These are phyloP conservation scores for Takifugu rubripes DNA, from an alignment of 2,797 vertebrate genomes.

Conservation along the genomic window DNA sequence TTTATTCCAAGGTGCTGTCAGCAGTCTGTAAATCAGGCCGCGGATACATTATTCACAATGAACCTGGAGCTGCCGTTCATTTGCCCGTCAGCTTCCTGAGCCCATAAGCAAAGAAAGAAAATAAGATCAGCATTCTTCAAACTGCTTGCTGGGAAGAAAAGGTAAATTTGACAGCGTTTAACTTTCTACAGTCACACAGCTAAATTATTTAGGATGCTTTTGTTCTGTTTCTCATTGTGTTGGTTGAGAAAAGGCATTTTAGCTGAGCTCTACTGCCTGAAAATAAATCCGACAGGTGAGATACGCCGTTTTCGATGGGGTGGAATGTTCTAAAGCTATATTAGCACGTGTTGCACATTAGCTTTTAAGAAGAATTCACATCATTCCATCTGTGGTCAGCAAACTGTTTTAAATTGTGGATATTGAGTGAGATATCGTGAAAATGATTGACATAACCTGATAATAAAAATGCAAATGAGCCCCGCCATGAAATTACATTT, in stretches of 20 bases:
- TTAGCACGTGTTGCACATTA: no score
- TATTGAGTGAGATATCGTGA: conserved; percentile 23
- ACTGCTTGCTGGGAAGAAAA: conserved; percentile 16
- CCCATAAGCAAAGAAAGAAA: conserved; percentile 2
- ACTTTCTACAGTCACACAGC: conserved; percentile 11
- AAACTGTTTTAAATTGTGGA: conserved; percentile 18
- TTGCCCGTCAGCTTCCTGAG: conserved; percentile 15
- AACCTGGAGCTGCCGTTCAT: conserved; percentile 19
- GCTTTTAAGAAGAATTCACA: no score
- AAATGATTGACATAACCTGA: conserved; percentile 4
- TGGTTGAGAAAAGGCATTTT: conserved; percentile 6
- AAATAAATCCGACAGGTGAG: conserved; percentile 36
- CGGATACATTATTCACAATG: conserved; percentile 19
- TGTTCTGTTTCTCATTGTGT: no score
- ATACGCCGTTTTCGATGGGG: no score
- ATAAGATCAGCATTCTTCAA: conserved; percentile 12
- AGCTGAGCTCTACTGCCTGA: conserved; percentile 20
- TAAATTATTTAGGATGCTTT: not conserved
- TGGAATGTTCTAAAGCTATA: no score
- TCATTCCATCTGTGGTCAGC: no score
- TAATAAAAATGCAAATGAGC: conserved; percentile 11
- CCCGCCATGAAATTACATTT: conserved; percentile 18
- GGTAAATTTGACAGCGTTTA: conserved; percentile 15
- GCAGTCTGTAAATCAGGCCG: conserved; percentile 32
- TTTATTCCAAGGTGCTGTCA: conserved; percentile 34